Base-by-base conservation (phyloP, 2,113 vertebrate species). In the Gymnorhina tibicen region DNA sequence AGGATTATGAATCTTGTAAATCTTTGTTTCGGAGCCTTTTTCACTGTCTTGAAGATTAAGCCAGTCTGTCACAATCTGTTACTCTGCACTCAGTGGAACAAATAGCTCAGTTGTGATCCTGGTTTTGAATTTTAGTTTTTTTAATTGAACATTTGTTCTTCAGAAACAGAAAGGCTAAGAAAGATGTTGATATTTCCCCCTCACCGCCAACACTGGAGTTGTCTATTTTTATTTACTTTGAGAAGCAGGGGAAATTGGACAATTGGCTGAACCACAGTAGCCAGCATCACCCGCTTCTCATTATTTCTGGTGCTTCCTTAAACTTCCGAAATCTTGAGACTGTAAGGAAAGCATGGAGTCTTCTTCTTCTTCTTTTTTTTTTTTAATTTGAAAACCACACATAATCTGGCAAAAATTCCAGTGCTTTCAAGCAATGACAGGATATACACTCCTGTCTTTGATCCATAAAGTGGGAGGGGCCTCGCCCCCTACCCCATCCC, bases 221-320 rank as follows among this genome's bases (percentile, higher is more conserved):
- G 75, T 85, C 84, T 94, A 78, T 93, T 97, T 97, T 94, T 94
- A 91, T 96, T 97, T 91, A 60, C 37, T 87, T 83, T 79, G 49
- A 94, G 86, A 91, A 74, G 64, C 75, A 26, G 55, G 70, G 52
- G 49, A 78, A 96, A 82, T 69, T 62, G 86, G 91, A 73, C 78
- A 76, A 39, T 75, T 86, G 95, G 22, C 78, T 89, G 69, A 87
- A 62, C 85, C 86, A 35, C 87, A 92, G 85, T 72, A 84, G 89
- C 78, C 80, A 78, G 63, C 13, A 4, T 62, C 66, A 72, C 62
- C 77, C 4, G 7, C 64, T 97, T 93, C 60, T 86, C 76, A 35
- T 87, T 90, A 83, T 83, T 87, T 64, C 47, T 76, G 87, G 35
- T 89, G 77, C 87, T 88, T 93, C 94, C 64, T 95, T 83, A 89